A percentile compares a stretch with the other conserved stretches of the same genome.
Evolutionary conservation across 2,797 vertebrate species (phyloP).

Genomic region (Malurus leucopterus): DNA sequence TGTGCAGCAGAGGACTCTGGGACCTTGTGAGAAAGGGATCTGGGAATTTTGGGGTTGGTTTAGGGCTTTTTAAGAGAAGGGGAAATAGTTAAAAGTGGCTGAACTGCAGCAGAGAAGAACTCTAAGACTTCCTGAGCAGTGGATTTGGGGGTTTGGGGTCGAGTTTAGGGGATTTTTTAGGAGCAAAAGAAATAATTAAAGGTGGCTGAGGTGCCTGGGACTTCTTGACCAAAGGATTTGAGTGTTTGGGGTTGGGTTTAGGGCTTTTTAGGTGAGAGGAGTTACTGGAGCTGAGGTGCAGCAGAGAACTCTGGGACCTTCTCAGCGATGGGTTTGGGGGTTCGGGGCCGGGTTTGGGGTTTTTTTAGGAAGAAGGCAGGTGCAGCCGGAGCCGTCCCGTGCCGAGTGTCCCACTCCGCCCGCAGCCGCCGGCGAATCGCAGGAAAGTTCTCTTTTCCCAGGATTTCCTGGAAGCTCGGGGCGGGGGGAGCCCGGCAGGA

Average conservation of each 20-base stretch:
- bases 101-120: no score
- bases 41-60: background rate
- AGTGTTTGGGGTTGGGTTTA: no score
- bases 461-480: background rate
- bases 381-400: no score
- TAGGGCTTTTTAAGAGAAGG: background rate
- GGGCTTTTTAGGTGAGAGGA: no score
- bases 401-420: no score
- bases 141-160: background rate
- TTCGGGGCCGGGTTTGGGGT: background rate
- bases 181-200: background rate
- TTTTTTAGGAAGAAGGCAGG: background rate
- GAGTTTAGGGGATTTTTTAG: background rate
- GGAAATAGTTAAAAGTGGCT: no score
- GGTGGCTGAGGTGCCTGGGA: background rate
- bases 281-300: no score
- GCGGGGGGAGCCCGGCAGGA: background rate
- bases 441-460: background rate
- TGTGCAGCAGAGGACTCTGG: background rate
- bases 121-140: rapidly evolving
- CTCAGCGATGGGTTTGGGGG: background rate
- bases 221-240: no score
- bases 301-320: background rate
- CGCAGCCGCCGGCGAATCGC: background rate
- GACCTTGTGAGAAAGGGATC: background rate